Conservation (phyloP, 2,797 vertebrate genomes). For the Cynopterus sphinx region DNA sequence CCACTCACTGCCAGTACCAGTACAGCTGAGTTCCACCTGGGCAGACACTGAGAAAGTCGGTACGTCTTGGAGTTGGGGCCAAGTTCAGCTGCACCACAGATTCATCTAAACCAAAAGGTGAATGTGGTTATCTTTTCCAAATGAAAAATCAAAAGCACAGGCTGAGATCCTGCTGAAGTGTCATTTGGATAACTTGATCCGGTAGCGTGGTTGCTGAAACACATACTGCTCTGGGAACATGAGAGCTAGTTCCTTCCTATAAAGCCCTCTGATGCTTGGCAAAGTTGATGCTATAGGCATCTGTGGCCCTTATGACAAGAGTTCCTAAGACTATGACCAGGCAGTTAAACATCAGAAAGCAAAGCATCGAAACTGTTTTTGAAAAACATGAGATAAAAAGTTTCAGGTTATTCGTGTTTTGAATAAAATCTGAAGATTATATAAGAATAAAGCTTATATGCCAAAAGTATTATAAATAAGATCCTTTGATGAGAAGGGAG, state of each 20-base stretch:
- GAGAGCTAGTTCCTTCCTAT: background rate
- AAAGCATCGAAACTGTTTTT: background rate
- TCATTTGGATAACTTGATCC: background rate
- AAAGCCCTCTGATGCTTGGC: background rate
- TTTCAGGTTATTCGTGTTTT: background rate
- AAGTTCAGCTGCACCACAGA: background rate
- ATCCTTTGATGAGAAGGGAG: background rate
- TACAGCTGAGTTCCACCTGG: background rate
- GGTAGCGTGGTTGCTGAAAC: background rate
- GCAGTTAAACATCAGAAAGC: background rate
- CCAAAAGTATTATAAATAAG: constrained; percentile 38
- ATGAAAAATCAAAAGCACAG: background rate
- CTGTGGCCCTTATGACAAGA: background rate
- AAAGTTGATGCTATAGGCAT: background rate
- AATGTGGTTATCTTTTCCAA: background rate
- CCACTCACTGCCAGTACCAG: background rate
- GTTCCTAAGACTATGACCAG: background rate
- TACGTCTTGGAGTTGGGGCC: background rate
- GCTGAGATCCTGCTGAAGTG: background rate
- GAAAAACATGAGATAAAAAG: background rate
- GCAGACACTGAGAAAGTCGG: background rate
- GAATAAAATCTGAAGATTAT: constrained; percentile 19
- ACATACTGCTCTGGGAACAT: background rate
- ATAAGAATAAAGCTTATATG: background rate
- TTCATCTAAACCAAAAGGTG: background rate